Evolutionary conservation across 2,888 invertebrate genomes (phyloP).

Genomic region (Caenorhabditis sulstoni): DNA sequence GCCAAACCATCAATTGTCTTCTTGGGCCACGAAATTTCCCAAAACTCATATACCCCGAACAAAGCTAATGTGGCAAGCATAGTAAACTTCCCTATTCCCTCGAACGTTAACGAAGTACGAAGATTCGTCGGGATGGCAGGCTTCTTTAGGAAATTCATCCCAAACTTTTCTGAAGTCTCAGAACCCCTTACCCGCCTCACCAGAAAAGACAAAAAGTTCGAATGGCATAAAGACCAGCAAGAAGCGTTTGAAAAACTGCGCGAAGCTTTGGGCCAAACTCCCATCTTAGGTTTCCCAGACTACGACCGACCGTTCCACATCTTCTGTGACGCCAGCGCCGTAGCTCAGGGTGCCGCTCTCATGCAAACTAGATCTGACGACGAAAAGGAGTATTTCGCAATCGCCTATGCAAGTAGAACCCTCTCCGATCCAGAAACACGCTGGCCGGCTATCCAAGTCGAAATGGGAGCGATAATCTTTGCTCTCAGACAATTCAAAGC

Average conservation of each 20-base stretch:
- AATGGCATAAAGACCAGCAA: slow-evolving; percentile 26
- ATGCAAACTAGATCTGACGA: slow-evolving; percentile 50
- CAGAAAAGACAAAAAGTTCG: slow-evolving; percentile 25
- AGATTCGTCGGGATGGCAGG: slow-evolving; percentile 31
- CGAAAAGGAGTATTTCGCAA: slow-evolving; percentile 46
- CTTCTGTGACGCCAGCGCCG: slow-evolving; percentile 69
- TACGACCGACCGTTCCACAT: slow-evolving; percentile 59
- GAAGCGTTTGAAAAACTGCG: slow-evolving; percentile 18
- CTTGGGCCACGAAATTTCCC: slow-evolving; percentile 56
- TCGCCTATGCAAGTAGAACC: slow-evolving; percentile 70
- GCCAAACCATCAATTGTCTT: slow-evolving; percentile 27
- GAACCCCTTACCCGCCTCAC: slow-evolving; percentile 29
- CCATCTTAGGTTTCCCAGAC: slow-evolving; percentile 33
- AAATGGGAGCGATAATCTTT: slow-evolving; percentile 67
- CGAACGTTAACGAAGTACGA: slow-evolving; percentile 48
- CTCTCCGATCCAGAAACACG: slow-evolving; percentile 62
- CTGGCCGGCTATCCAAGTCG: slow-evolving; percentile 68
- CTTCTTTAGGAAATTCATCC: no score
- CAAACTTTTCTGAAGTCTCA: slow-evolving; percentile 7
- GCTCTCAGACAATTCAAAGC: slow-evolving; percentile 56
- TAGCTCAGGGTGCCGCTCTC: slow-evolving; percentile 72
- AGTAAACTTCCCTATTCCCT: slow-evolving; percentile 50
- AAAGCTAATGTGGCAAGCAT: slow-evolving; percentile 50
- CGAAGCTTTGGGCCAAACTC: background rate
- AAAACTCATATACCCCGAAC: slow-evolving; percentile 33